These are phyloP conservation scores for Neodontobutis hainanensis DNA, from an alignment of 2,113 vertebrate genomes.

Conservation along the genomic window DNA sequence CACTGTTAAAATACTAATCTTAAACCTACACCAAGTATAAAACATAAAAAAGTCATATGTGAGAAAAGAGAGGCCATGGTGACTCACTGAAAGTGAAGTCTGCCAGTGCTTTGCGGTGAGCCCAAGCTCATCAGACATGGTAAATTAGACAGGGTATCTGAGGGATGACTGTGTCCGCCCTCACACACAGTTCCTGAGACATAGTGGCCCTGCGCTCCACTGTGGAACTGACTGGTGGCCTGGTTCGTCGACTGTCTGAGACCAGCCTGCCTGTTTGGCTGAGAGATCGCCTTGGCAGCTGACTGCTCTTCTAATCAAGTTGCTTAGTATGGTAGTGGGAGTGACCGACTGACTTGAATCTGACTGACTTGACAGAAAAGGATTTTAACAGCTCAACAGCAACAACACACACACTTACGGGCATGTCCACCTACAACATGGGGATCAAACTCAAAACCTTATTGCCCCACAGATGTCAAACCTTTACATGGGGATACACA, in stretches of 20 bases:
- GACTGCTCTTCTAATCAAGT: slow-evolving; percentile 59
- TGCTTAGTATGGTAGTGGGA: slow-evolving; percentile 45
- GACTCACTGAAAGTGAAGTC: too few relatives aligned
- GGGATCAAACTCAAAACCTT: too few relatives aligned
- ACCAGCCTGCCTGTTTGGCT: slow-evolving; percentile 36
- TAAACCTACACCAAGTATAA: too few relatives aligned
- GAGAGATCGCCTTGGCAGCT: slow-evolving; percentile 50
- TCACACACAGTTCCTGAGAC: slow-evolving; percentile 14
- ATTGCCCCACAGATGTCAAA: too few relatives aligned
- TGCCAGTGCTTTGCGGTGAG: neutral
- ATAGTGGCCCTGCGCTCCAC: neutral
- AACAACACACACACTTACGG: neutral
- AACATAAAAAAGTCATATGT: too few relatives aligned
- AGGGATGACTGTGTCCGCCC: slow-evolving; percentile 19
- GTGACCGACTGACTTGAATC: slow-evolving; percentile 47
- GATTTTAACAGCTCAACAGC: slow-evolving; percentile 22
- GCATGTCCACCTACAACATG: too few relatives aligned
- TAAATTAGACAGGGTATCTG: slow-evolving; percentile 43
- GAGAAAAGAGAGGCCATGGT: too few relatives aligned
- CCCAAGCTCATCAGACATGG: slow-evolving; percentile 16
- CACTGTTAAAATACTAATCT: too few relatives aligned
- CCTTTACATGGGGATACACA: too few relatives aligned
- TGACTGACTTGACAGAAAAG: slow-evolving; percentile 32
- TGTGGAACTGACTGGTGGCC: slow-evolving; percentile 56
- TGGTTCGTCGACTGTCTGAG: slow-evolving; percentile 52